A percentile compares a stretch with the other conserved stretches of the same genome.
Evolutionary conservation across 2,888 invertebrate species (phyloP).

Genomic region (Sphaerophoria taeniata): DNA sequence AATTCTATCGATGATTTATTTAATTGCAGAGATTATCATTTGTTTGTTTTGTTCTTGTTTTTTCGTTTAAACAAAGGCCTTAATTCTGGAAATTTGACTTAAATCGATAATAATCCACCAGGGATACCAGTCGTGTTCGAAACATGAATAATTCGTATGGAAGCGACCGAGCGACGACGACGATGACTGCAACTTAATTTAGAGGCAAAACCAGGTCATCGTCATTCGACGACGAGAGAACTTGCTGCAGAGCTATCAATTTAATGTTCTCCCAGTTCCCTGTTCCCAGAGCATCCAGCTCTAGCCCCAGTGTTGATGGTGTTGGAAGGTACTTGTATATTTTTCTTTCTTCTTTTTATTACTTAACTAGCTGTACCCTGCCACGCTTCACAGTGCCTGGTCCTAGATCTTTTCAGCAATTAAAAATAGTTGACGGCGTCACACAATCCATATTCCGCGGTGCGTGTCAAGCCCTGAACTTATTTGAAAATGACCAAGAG

Average conservation of each 20-base stretch:
- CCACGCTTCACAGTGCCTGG: too few species aligned
- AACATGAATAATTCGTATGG: neutral
- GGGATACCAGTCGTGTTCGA: constrained; percentile 1
- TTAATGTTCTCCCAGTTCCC: constrained; percentile 24
- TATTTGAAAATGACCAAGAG: too few species aligned
- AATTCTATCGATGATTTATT: constrained; percentile 67
- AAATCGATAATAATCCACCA: constrained; percentile 40
- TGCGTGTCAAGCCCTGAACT: too few species aligned
- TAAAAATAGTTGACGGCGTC: too few species aligned
- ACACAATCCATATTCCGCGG: too few species aligned
- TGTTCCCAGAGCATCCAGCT: neutral
- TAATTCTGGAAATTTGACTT: constrained; percentile 16
- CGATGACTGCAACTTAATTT: constrained; percentile 32
- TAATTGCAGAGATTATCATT: constrained; percentile 67
- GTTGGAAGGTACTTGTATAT: neutral
- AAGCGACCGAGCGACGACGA: neutral
- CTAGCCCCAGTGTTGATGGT: neutral
- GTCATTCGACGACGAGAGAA: neutral
- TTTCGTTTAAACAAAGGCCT: constrained; percentile 10
- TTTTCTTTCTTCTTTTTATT: constrained; percentile 61
- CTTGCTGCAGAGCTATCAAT: constrained; percentile 50
- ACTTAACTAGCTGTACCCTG: too few species aligned
- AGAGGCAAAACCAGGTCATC: constrained; percentile 42
- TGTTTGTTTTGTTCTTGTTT: constrained; percentile 13
- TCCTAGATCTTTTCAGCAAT: too few species aligned